phyloP scores from a whole-genome alignment of 92 coral and sea anemone species.

The Plumapathes pennacea region DNA sequence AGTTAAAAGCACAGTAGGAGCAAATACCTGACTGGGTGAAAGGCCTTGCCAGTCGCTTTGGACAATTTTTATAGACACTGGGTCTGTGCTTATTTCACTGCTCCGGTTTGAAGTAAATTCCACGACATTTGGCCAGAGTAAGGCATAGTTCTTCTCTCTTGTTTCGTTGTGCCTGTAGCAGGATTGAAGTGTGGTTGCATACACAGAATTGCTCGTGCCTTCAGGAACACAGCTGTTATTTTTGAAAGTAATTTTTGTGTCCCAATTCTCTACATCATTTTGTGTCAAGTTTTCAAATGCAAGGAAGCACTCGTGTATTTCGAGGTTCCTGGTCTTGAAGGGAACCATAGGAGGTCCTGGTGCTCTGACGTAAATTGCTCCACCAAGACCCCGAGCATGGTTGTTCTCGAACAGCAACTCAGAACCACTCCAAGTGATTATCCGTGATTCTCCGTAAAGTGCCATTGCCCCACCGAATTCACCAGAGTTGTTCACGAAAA shows the following conservation, averaged over 20 bases:
- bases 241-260: constrained; percentile 19
- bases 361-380: constrained; percentile 50
- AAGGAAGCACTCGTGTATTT: constrained; percentile 36
- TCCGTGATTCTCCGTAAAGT: constrained; percentile 42
- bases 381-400: constrained; percentile 39
- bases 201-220: constrained; percentile 41
- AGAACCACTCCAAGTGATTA: constrained; percentile 27
- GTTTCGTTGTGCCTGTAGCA: constrained; percentile 19
- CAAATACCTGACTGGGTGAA: constrained; percentile 39
- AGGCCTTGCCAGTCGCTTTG: constrained; percentile 23
- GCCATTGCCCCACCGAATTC: constrained; percentile 58
- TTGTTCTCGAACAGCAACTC: constrained; percentile 21
- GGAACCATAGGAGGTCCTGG: constrained; percentile 52
- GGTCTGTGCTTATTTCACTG: constrained; percentile 51
- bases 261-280: constrained; percentile 17
- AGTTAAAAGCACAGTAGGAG: constrained; percentile 14
- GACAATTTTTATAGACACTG: constrained; percentile 15
- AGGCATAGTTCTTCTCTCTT: constrained; percentile 2
- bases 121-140: constrained; percentile 28
- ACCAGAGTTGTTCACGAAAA: constrained; percentile 34
- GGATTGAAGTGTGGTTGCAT: constrained; percentile 45
- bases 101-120: neutral
- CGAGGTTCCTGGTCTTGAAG: constrained; percentile 35
- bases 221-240: constrained; percentile 19
- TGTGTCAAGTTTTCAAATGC: constrained; percentile 13